Evolutionary conservation across 2,113 vertebrate species (phyloP), one percentile per base, ranked within the genome.

Genomic region (Xyliphius kryptos): DNA sequence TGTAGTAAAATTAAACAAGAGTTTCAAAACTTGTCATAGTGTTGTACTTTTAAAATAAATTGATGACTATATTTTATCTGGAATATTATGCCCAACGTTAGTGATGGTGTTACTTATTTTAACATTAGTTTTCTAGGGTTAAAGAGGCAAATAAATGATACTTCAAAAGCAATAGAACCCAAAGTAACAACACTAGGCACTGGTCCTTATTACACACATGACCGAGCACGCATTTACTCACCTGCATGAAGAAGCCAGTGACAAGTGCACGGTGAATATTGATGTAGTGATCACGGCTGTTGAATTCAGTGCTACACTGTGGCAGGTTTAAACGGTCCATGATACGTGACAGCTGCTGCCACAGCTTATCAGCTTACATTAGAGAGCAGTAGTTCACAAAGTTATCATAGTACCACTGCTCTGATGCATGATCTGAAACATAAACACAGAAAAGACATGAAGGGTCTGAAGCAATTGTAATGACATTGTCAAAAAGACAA

Each of bases 391-490:
- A 99, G 92, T 99, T 98, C 83, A 99, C 92, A 85, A 99, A 99
- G 90, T 99, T 99, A 91, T 99, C 96, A 68, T 97, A 99, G 89
- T 93, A 97, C 96, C 96, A 99, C 86, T 98, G 95, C 88, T 94
- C 93, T 52, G 95, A 89, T 81, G 98, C 96, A 69, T 98, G 95
- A 89, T 99, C 96, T 99, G 83, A 69, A 58, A 70, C 73, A 71
- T 69, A 70, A 32, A 13, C 53, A 62, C 20, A 68, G 3, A 5
- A 56, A 19, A 32, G 11, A 32, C 26, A 32, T 32, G 26, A 7
- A 36, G 46, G 38, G 37, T 40, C 61, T 63, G 54, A 63, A 49
- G 17, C 12, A 22, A 17, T 13, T 20, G 38, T 21, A 20, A 9
- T 14, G 15, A 2, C 5, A 20, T 11, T 15, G 6, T 20, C 50